Evolutionary conservation across 2,113 vertebrate species (phyloP), one percentile per base, ranked within the genome.

Genomic region (Mungos mungo): DNA sequence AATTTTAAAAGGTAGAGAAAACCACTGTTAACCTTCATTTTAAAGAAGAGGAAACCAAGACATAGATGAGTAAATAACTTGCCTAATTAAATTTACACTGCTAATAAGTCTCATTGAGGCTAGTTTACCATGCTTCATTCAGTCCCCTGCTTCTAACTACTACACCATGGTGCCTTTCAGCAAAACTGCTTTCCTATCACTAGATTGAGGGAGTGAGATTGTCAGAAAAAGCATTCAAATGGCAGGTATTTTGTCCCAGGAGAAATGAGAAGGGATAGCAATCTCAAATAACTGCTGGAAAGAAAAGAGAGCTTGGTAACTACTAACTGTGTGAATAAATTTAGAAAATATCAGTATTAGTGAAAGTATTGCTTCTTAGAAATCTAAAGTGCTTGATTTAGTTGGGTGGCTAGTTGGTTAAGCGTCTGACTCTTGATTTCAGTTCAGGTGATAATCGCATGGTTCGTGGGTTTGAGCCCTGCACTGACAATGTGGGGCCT

Each of bases 291-390:
- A 41, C 27, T 82, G 35, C 27, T 29, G 23, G 41, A 81, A 90
- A 93, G 16, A 41, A 69, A 82, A 35, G 2, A 10, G 13, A 71
- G n/a, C 89, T 88, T 83, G 27, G 41, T 72, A 93, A 15, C 11
- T 83, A 85, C 21, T 86, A 18, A 86, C 72, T 69, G 16, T 60
- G 14, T 27, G 9, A 92, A 88, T 72, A 57, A 86, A 95, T 90
- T 92, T 90, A 86, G 82, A 71, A 84, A 92, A 82, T 85, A 82
- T 33, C 31, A 76, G n/a, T n/a, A 81, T 54, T 66, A 92, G 57
- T 80, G 50, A 95, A 87, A 10, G 19, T 50, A 93, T 11, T 85
- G n/a, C 38, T 91, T 95, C 71, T 93, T 54, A 57, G 50, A 95
- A 88, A 16, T 68, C 23, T 79, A 77, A 79, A 79, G 41, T 21